These are phyloP conservation scores for Rynchops niger DNA, from an alignment of 2,113 vertebrate species.

Conservation along the genomic window DNA sequence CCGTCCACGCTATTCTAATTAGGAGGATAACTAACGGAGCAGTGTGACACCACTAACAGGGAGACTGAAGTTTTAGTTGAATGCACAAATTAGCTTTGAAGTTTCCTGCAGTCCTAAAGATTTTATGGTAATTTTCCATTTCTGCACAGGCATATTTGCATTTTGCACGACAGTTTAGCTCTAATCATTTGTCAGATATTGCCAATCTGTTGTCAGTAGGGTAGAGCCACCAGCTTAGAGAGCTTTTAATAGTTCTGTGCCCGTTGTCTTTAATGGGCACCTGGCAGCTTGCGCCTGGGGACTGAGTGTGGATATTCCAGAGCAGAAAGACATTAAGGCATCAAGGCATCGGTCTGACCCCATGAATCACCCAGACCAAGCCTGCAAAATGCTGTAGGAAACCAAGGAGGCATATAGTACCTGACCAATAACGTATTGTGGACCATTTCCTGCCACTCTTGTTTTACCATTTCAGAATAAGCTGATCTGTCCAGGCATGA, in stretches of 20 bases:
- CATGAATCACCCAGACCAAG: neutral
- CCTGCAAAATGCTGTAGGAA: neutral
- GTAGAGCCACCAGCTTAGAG: conserved; percentile 50
- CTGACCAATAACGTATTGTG: neutral
- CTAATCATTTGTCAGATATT: conserved; percentile 69
- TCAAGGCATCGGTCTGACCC: neutral
- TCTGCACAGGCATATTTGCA: conserved; percentile 76
- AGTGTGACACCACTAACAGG: conserved; percentile 31
- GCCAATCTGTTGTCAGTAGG: conserved; percentile 69
- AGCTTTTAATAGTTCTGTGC: neutral
- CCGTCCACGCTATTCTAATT: conserved; percentile 52
- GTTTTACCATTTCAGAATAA: neutral
- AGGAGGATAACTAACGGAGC: conserved; percentile 54
- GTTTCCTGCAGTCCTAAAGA: conserved; percentile 74
- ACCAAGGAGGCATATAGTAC: neutral
- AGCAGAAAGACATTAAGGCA: neutral
- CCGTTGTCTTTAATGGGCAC: neutral
- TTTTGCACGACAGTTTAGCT: conserved; percentile 70
- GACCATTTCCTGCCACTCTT: neutral
- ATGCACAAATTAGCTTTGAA: conserved; percentile 74
- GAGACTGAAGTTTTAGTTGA: conserved; percentile 63
- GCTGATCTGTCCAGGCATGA: neutral
- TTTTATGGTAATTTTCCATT: conserved; percentile 77
- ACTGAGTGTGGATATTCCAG: neutral
- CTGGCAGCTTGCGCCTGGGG: neutral